Evolutionary conservation across 2,113 vertebrate species (phyloP), one percentile per base, ranked within the genome.

Genomic region (Phylloscopus trochilus): DNA sequence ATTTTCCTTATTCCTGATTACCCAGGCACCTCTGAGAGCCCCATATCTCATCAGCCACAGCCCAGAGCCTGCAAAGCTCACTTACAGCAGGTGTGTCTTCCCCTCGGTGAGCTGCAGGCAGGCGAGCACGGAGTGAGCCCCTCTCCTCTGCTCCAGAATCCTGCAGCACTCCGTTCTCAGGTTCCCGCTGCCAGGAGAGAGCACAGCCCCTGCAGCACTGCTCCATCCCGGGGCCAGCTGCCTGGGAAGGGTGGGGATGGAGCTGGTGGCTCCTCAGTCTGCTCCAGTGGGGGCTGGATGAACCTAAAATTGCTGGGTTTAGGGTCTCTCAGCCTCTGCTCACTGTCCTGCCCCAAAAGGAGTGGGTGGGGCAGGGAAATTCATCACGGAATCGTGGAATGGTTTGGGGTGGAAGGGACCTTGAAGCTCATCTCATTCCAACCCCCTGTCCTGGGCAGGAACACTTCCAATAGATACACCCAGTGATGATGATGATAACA

Each of bases 71-170:
- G n/a, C 80, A 6, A 3, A 39, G 49, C 66, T 64, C 33, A 98
- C 99, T 98, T 93, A 99, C 98, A 98, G 93, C 60, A 18, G 37
- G 0, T n/a, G 84, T 43, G 97, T 87, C 60, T 95, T 98, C 82
- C 89, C 96, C 51, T 98, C 95, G 4, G 90, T 66, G 30, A 74
- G 96, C 91, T 98, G 96, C 97, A 98, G 98, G 85, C 98, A 97
- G 84, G 97, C 15, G 33, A 99, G 96, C 96, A 98, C 97, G 3
- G 97, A 62, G 33, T 96, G 94, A 84, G 98, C 93, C 59, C 98
- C 96, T 1, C 97, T 85, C 74, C 98, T 98, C 94, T 96, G 98
- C 92, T 98, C 98, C 91, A 97, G 20, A 8, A 98, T 94, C 83
- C 97, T 94, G 23, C 6, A 92, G 76, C 98, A 98, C 78, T 98